These are phyloP conservation scores for Cyclopterus lumpus DNA, from an alignment of 2,797 vertebrate genomes.

Conservation along the genomic window DNA sequence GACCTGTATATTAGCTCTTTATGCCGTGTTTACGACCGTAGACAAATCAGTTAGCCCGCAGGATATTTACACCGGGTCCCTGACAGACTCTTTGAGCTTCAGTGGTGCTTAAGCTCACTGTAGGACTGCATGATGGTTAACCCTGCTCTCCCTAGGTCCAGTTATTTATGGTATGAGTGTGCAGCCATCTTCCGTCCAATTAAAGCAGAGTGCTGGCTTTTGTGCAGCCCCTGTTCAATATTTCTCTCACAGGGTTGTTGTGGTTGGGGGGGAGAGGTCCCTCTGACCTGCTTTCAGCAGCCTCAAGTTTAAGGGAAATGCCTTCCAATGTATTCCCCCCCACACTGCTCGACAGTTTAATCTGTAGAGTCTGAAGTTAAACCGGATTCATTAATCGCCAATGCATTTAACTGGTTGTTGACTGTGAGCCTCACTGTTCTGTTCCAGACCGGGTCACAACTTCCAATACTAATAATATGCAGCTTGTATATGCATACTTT, in stretches of 20 bases:
- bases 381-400: not conserved
- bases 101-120: slow-evolving; percentile 49
- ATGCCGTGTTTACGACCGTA: slow-evolving; percentile 77
- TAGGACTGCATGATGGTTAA: slow-evolving; percentile 41
- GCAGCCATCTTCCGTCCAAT: slow-evolving; percentile 80
- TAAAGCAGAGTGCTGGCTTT: slow-evolving; percentile 80
- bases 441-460: slow-evolving; percentile 2
- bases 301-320: slow-evolving; percentile 47
- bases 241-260: slow-evolving; percentile 34
- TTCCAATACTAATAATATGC: not conserved
- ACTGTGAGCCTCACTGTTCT: not conserved
- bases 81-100: slow-evolving; percentile 57
- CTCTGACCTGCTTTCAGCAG: slow-evolving; percentile 44
- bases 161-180: slow-evolving; percentile 78
- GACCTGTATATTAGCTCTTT: slow-evolving; percentile 77
- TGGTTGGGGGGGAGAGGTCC: not conserved
- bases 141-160: slow-evolving; percentile 30
- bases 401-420: slow-evolving; percentile 3
- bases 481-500: not conserved
- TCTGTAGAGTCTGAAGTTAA: slow-evolving; percentile 42
- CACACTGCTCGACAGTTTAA: slow-evolving; percentile 34
- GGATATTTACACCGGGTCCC: slow-evolving; percentile 75
- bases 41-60: slow-evolving; percentile 76
- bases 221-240: slow-evolving; percentile 72
- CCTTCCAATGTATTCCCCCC: slow-evolving; percentile 32